Evolutionary conservation across 37 sponge, comb jelly and placozoan genomes (phyloP).

Genomic region (Beroe forskalii): DNA sequence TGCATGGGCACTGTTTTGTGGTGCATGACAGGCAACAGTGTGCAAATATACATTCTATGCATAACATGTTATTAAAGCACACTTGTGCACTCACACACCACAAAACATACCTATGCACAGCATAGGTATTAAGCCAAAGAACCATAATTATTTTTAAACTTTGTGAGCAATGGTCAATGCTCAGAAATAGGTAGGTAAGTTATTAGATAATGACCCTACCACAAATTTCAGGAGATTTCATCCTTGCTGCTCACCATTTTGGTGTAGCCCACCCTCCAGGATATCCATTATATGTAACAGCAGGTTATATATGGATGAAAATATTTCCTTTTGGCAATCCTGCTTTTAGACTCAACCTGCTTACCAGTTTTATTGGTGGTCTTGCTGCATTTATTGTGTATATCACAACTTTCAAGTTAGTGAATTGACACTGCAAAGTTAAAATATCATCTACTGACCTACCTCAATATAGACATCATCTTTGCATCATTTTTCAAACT

Average conservation of each 20-base stretch:
- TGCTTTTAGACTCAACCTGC: conserved; percentile 48
- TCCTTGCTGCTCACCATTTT: conserved; percentile 1
- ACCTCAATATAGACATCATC: no score
- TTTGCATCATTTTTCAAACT: no score
- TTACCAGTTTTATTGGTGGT: conserved; percentile 48
- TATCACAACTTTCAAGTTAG: conserved; percentile 36
- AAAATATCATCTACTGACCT: not conserved
- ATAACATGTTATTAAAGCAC: not conserved
- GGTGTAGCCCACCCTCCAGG: conserved; percentile 64
- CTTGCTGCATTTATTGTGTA: conserved; percentile 48
- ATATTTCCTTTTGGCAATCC: conserved; percentile 52
- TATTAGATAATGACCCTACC: not conserved
- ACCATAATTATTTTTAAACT: no score
- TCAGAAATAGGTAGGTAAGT: not conserved
- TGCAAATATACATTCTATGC: no score
- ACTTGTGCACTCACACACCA: no score
- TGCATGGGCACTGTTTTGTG: no score
- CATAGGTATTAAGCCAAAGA: no score
- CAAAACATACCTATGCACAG: no score
- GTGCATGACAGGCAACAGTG: no score
- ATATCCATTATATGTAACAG: conserved; percentile 53
- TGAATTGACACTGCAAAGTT: not conserved
- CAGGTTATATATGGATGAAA: conserved; percentile 53
- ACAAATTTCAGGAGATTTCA: conserved; percentile 20
- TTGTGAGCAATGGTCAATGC: not conserved